Evolutionary conservation across 1,140 invertebrate genomes (phyloP).

Genomic region (Cydia strobilella): DNA sequence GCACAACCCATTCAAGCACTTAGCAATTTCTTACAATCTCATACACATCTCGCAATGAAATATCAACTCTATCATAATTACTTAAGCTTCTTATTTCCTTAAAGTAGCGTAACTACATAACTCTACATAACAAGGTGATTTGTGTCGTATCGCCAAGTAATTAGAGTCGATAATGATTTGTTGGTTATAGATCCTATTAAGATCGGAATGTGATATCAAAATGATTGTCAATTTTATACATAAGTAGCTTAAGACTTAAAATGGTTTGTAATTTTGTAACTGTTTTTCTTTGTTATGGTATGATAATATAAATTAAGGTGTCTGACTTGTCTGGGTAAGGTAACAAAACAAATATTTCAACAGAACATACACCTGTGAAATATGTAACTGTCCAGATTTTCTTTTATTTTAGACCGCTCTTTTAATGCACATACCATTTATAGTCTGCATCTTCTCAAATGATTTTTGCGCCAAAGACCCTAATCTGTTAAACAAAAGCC

Average conservation of each 20-base stretch:
- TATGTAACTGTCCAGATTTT: too few relatives aligned
- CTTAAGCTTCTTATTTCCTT: not conserved
- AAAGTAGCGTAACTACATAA: not conserved
- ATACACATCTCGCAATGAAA: not conserved
- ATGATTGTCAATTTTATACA: not conserved
- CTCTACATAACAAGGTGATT: not conserved
- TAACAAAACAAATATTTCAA: too few relatives aligned
- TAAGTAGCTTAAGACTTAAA: not conserved
- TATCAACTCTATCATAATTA: not conserved
- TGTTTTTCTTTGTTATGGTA: not conserved
- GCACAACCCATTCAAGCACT: slow-evolving; percentile 21
- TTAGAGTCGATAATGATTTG: slow-evolving; percentile 5
- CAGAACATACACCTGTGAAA: too few relatives aligned
- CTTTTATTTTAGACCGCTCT: too few relatives aligned
- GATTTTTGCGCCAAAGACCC: too few relatives aligned
- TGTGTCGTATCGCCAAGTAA: not conserved
- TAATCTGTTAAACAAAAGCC: too few relatives aligned
- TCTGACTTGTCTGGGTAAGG: too few relatives aligned
- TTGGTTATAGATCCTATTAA: not conserved
- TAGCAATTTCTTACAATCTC: slow-evolving; percentile 13
- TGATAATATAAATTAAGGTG: not conserved
- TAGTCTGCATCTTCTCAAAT: too few relatives aligned
- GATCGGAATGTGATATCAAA: not conserved
- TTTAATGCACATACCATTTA: too few relatives aligned
- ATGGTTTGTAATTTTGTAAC: not conserved